Evolutionary conservation across 2,888 invertebrate genomes (phyloP), one percentile per base, ranked within the genome.

Genomic region (Morpho deidamia): DNA sequence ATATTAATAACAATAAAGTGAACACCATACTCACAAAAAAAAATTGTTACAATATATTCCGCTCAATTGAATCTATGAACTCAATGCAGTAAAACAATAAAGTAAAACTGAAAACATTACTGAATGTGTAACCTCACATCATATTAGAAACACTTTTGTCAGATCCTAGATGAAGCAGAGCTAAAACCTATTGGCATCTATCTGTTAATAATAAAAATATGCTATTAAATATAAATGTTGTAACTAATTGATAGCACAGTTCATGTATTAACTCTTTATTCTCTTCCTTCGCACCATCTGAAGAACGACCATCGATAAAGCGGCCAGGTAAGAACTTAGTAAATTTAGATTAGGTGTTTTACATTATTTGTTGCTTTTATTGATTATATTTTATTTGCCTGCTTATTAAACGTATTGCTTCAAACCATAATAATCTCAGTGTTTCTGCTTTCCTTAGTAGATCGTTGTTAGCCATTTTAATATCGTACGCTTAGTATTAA

Each of bases 181-280:
- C 4, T 23, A 48, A 59, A 46, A 35, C 7, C 1, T 10, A 76
- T 79, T 80, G 74, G 72, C 74, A 67, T 68, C 60, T 55, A 60
- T 65, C 62, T 61, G 65, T 67, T 69, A 70, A 69, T 66, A 75
- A 76, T 73, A 75, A 74, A 48, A 62, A 35, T 37, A 44, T 41
- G 1, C 23, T 11, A 44, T 34, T 11, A 42, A 3, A n/a, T n/a
- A n/a, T n/a, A n/a, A 33, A 35, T 43, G 8, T 54, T 54, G 51
- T 53, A 39, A 61, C 59, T 67, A 62, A 71, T 83, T 84, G 81
- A 83, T 77, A 57, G 85, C 83, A 85, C 83, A 83, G 34, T 70
- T 50, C 48, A 65, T 67, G 65, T 71, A 76, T 70, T 78, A 77
- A 80, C 74, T 78, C 75, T 51, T 59, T 66, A 70, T 67, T 81